These are phyloP conservation scores for Luperina nickerlii DNA, from an alignment of 2,888 invertebrate genomes.

Conservation along the genomic window DNA sequence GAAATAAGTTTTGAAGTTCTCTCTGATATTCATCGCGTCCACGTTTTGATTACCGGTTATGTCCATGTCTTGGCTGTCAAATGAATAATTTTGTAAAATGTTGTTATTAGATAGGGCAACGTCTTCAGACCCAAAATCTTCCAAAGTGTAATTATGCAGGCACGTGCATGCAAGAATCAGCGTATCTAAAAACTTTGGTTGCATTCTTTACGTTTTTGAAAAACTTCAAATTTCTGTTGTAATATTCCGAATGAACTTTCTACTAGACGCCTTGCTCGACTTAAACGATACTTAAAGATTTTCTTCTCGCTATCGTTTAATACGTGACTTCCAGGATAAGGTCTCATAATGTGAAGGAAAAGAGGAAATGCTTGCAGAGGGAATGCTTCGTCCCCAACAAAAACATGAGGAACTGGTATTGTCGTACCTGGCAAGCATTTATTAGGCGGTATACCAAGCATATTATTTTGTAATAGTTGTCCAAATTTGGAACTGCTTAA, in stretches of 20 bases:
- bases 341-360: conserved; percentile 48
- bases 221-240: conserved; percentile 52
- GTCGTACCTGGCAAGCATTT: conserved; percentile 62
- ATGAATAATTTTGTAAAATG: conserved; percentile 49
- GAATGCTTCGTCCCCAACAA: too few species aligned
- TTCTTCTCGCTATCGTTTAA: conserved; percentile 10
- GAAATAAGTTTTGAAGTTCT: conserved; percentile 52
- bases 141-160: conserved; percentile 50
- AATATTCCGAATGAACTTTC: conserved; percentile 38
- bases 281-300: too few species aligned
- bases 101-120: conserved; percentile 39
- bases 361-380: too few species aligned
- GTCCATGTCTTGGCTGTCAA: conserved; percentile 42
- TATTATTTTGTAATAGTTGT: conserved; percentile 31
- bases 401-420: conserved; percentile 51
- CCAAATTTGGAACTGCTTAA: conserved; percentile 54
- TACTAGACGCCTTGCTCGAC: too few species aligned
- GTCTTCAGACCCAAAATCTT: conserved; percentile 43
- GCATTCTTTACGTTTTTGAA: conserved; percentile 27
- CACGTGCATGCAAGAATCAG: conserved; percentile 50
- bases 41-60: conserved; percentile 45
- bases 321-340: conserved; percentile 51
- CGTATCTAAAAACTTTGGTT: conserved; percentile 45
- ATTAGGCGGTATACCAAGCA: conserved; percentile 14
- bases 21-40: conserved; percentile 48